Percentiles rank a stretch among this genome's conserved stretches.
Evolutionary conservation across 2,888 invertebrate species (phyloP).

Genomic region (Heliconius charithonia): DNA sequence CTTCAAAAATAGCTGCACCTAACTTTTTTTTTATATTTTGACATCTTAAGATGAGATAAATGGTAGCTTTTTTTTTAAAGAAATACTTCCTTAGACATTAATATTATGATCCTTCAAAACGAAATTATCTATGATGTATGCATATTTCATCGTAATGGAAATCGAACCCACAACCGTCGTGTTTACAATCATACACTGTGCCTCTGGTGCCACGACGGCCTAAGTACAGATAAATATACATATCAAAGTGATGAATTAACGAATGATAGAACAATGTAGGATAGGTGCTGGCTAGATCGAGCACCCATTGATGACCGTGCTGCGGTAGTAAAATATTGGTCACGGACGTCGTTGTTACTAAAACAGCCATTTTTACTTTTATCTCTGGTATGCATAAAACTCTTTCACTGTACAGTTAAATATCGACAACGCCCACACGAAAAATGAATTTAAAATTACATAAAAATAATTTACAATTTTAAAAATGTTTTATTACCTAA

Average conservation of each 20-base stretch:
- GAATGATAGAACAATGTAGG: conserved; percentile 68
- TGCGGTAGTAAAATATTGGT: conserved; percentile 34
- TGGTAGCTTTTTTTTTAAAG: background rate
- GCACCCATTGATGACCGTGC: conserved; percentile 55
- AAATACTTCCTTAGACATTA: background rate
- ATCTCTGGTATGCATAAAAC: too few species aligned
- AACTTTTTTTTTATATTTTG: background rate
- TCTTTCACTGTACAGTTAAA: too few species aligned
- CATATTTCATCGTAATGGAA: background rate
- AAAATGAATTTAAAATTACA: too few species aligned
- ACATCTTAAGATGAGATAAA: background rate
- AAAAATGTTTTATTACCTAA: too few species aligned
- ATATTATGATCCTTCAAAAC: background rate
- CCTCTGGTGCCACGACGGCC: too few species aligned
- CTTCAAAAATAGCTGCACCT: background rate
- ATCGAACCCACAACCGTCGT: too few species aligned
- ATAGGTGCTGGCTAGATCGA: conserved; percentile 62
- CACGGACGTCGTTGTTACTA: conserved; percentile 27
- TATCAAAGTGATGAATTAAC: background rate
- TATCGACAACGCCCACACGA: too few species aligned
- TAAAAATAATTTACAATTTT: too few species aligned
- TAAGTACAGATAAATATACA: background rate
- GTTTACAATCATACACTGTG: too few species aligned
- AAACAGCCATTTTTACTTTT: background rate
- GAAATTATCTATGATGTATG: background rate